Conservation (phyloP, 2,113 vertebrate species). For the Jacana jacana region DNA sequence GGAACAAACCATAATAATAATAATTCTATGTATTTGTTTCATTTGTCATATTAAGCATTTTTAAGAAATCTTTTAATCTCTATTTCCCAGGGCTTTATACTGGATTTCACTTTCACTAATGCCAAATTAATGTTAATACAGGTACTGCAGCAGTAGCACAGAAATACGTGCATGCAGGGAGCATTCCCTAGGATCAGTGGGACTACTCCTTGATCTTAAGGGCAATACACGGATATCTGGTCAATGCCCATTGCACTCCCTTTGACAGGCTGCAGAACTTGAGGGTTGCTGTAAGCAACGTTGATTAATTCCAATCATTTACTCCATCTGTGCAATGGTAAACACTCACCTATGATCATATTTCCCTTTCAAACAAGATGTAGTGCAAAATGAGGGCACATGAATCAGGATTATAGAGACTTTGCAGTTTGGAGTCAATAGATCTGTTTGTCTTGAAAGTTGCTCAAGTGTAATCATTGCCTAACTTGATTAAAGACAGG, state of each 20-base stretch:
- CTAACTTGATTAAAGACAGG: neutral
- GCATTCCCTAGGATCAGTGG: neutral
- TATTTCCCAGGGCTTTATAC: neutral
- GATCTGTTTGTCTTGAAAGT: neutral
- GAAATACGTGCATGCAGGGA: neutral
- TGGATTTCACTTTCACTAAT: neutral
- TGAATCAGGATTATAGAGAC: neutral
- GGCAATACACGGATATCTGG: neutral
- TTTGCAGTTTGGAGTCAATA: neutral
- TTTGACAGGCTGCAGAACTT: neutral
- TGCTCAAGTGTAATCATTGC: neutral
- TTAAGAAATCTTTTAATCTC: neutral
- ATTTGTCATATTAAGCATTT: neutral
- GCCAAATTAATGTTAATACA: neutral
- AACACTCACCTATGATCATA: neutral
- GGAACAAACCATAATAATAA: neutral
- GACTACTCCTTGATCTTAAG: neutral
- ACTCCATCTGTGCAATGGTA: neutral
- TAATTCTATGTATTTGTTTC: neutral
- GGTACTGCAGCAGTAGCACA: neutral
- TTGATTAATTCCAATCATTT: neutral
- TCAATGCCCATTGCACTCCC: neutral
- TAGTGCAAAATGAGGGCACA: neutral
- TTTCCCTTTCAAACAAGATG: neutral
- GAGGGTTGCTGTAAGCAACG: neutral